Conservation (phyloP, 1,140 invertebrate genomes). For the Papilio helenus region DNA sequence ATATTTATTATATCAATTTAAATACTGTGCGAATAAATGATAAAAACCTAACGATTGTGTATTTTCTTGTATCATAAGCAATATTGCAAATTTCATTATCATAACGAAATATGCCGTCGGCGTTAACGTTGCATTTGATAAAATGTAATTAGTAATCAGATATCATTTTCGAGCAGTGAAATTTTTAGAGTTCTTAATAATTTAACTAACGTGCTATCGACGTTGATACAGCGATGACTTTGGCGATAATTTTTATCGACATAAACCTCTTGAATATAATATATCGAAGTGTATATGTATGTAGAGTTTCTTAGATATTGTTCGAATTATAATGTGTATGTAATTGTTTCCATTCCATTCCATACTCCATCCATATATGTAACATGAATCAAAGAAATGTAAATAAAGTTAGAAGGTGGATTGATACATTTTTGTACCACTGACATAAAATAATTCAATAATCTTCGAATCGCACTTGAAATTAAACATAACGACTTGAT, state of each 20-base stretch:
- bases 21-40: slow-evolving; percentile 4
- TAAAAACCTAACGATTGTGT: not conserved
- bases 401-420: too few relatives aligned
- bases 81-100: not conserved
- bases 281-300: not conserved
- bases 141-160: not conserved
- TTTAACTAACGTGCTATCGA: not conserved
- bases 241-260: not conserved
- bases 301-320: not conserved
- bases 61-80: not conserved
- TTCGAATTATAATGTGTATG: too few relatives aligned
- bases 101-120: not conserved
- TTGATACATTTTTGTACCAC: too few relatives aligned
- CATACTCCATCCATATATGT: too few relatives aligned
- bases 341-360: too few relatives aligned
- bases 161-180: not conserved
- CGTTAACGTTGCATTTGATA: not conserved
- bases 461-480: too few relatives aligned
- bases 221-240: not conserved
- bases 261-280: not conserved
- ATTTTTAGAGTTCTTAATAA: not conserved
- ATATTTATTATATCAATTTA: not conserved
- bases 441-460: too few relatives aligned
- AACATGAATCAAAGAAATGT: too few relatives aligned
- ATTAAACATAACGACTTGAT: too few relatives aligned